Base-by-base conservation (phyloP, 2,113 vertebrate genomes). In the Podarcis raffonei region DNA sequence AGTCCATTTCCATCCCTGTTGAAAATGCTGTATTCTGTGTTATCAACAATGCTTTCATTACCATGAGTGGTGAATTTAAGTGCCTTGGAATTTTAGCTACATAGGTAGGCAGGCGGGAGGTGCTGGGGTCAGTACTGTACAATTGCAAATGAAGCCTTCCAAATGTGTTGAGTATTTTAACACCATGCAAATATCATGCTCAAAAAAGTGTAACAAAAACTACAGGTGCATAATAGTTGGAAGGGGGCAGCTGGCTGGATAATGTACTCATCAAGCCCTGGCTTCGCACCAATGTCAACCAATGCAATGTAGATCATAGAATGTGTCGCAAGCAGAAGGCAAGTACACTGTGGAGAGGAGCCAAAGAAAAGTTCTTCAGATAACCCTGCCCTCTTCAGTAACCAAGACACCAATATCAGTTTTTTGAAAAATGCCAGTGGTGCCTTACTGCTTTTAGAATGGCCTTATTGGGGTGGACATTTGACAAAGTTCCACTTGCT, bases 1-100 rank as follows among this genome's bases (percentile, higher is more conserved):
- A 85, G 66, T 83, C 87, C 83, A 74, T 84, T 91, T 89, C n/a
- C 59, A 62, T 62, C 59, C 59, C 13, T n/a, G 11, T 53, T 53
- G 48, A 53, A 81, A 65, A 48, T 78, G 22, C 39, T 22, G 12
- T 22, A 13, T 65, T 81, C 22, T 81, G 35, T n/a, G 25, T 35
- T 11, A 59, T 22, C 32, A 20, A 23, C 57, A 81, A 20, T 65
- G n/a, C 20, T 25, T 23, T 65, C 4, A 9, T 35, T 35, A 6
- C 22, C 22, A 23, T 77, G 39, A 80, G 18, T 57, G 48, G 57
- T 57, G 48, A 6, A 80, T 80, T 57, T n/a, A 59, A 18, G 13
- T 4, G 30, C 30, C n/a, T 72, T 18, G n/a, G n/a, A 72, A 72
- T 72, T 42, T 42, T 8, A 42, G 6, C 42, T 42, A 42, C 42